phyloP scores from a whole-genome alignment of 1,140 invertebrate species.

The Drosophila pruinosa region DNA sequence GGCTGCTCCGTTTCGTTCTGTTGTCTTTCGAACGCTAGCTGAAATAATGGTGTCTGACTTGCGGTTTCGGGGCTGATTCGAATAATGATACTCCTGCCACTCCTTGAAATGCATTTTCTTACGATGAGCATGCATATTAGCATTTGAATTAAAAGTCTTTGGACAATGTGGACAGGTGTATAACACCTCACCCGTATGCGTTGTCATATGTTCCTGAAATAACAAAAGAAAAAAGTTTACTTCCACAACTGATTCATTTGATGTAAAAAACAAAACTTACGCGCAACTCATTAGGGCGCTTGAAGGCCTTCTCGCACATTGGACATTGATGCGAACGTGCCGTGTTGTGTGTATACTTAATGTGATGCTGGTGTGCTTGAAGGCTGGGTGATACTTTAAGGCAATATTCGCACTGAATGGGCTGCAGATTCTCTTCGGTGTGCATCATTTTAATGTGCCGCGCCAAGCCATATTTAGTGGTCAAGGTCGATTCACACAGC shows the following conservation, averaged over 20 bases:
- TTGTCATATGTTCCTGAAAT: constrained; percentile 76
- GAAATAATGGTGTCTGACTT: constrained; percentile 58
- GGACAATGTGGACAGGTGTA: constrained; percentile 80
- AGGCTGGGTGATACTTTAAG: constrained; percentile 65
- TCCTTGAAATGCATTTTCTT: constrained; percentile 77
- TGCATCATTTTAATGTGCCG: constrained; percentile 77
- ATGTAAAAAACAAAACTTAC: constrained; percentile 15
- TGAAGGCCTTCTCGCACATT: constrained; percentile 77
- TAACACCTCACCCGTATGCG: constrained; percentile 70
- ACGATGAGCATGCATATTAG: constrained; percentile 79
- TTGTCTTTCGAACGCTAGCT: constrained; percentile 61
- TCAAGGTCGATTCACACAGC: constrained; percentile 62
- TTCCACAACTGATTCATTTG: neutral
- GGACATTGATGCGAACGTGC: constrained; percentile 57
- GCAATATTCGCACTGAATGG: constrained; percentile 63
- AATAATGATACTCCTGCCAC: constrained; percentile 62
- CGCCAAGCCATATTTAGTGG: constrained; percentile 65
- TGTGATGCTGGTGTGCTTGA: constrained; percentile 63
- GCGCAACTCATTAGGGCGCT: constrained; percentile 51
- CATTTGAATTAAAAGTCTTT: constrained; percentile 76
- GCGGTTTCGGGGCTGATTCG: constrained; percentile 16
- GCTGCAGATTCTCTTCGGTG: constrained; percentile 57
- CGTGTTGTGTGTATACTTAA: constrained; percentile 67
- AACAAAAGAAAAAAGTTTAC: neutral
- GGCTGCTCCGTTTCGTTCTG: constrained; percentile 24